Evolutionary conservation across 2,797 vertebrate genomes (phyloP).

Genomic region (Alosa sapidissima): DNA sequence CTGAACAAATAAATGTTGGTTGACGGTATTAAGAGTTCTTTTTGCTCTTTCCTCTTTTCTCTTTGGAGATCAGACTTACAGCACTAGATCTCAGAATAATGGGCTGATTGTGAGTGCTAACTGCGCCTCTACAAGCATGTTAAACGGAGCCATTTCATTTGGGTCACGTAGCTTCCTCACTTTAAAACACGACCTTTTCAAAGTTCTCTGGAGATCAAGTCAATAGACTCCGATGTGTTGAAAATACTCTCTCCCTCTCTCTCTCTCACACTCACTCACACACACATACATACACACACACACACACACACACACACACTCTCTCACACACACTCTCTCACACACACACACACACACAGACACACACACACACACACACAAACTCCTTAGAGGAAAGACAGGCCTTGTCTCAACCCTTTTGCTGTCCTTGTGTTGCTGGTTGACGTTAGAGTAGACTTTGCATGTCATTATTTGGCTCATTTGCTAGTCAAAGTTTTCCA

Average conservation of each 20-base stretch:
- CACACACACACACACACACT: neutral
- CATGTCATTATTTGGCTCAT: neutral
- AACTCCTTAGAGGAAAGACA: neutral
- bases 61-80: neutral
- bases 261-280: neutral
- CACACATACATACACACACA: neutral
- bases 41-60: neutral
- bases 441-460: neutral
- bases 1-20: slow-evolving; percentile 1
- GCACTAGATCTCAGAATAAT: neutral
- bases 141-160: neutral
- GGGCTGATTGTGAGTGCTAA: neutral
- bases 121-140: neutral
- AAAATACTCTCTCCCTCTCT: neutral
- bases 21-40: slow-evolving; percentile 1
- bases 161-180: neutral
- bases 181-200: slow-evolving; percentile 16
- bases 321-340: neutral
- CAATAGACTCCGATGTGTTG: slow-evolving; percentile 6
- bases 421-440: neutral
- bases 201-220: slow-evolving; percentile 19
- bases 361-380: neutral
- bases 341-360: neutral
- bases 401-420: neutral
- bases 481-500: neutral